Base-by-base conservation (phyloP, 1,140 invertebrate genomes). In the Drosophila truncata region DNA sequence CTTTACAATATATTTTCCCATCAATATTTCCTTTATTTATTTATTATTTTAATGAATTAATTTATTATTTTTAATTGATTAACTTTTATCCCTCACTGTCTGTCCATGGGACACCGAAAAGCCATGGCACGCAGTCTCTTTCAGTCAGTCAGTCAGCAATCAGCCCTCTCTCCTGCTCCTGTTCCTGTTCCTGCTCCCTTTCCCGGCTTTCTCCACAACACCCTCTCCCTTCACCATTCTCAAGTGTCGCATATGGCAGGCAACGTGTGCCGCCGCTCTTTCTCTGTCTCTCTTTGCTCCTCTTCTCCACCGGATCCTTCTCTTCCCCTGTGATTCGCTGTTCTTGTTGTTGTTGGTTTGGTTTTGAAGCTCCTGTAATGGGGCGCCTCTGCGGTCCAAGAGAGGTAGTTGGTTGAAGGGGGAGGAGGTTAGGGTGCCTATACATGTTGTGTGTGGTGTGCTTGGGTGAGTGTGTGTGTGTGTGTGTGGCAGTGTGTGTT, bases 211-310 rank as follows among this genome's bases (percentile, higher is more conserved):
- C 49, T 42, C 11, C 52, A 44, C 23, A 29, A 47, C 46, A 39
- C 23, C 23, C 23, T 47, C 8, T 31, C 47, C 16, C 39, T 25
- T 10, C 25, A 14, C 54, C 65, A 57, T 71, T 66, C 44, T 73
- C 52, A 62, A 79, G 54, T 76, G 72, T 50, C 69, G 67, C 83
- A 88, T 78, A 84, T 87, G 84, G 80, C 84, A 59, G 59, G 57
- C 66, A 87, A 83, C 71, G 83, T 80, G 83, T 87, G 83, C 80
- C 54, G 52, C 20, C 58, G 44, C 42, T 58, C 27, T 44, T 41
- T 23, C 41, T n/a, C 54, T 23, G 20, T 46, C 44, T 42, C 20
- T 18, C 37, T 13, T 23, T n/a, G 23, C 42, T 41, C 31, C 35
- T 10, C 62, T 37, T 16, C 29, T 27, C 57, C 41, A 14, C 35